A percentile compares a stretch with the other conserved stretches of the same genome.
Conservation (phyloP, 1,140 invertebrate species). For the Arctopsyche grandis region DNA sequence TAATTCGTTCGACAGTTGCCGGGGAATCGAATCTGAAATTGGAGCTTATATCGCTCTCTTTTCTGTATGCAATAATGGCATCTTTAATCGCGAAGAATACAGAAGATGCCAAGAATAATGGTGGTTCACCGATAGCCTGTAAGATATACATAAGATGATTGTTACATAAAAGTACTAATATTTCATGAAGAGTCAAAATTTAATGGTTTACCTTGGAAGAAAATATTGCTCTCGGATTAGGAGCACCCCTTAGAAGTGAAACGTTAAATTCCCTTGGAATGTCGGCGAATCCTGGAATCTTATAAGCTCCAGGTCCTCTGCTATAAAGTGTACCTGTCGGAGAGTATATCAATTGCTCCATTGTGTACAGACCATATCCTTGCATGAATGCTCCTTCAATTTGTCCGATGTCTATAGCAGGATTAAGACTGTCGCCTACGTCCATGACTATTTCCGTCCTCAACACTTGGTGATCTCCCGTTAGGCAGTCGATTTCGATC, state of each 20-base stretch:
- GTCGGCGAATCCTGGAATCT: conserved; percentile 90
- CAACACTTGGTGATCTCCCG: conserved; percentile 87
- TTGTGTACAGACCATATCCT: conserved; percentile 90
- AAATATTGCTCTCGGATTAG: conserved; percentile 90
- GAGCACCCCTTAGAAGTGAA: conserved; percentile 84
- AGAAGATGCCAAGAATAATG: conserved; percentile 87
- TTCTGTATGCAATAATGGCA: conserved; percentile 82
- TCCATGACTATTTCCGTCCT: conserved; percentile 96
- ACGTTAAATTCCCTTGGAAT: conserved; percentile 95
- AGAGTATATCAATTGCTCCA: conserved; percentile 90
- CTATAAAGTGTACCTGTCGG: conserved; percentile 84
- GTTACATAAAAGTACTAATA: neutral
- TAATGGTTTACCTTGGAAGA: conserved; percentile 84
- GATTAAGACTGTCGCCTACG: conserved; percentile 89
- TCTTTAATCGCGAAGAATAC: conserved; percentile 92
- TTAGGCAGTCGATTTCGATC: conserved; percentile 90
- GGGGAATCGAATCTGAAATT: conserved; percentile 85
- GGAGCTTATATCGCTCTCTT: conserved; percentile 70
- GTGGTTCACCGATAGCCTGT: conserved; percentile 95
- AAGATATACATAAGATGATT: neutral
- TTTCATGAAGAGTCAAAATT: neutral
- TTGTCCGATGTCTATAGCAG: conserved; percentile 96
- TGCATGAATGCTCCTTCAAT: conserved; percentile 95
- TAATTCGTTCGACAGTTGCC: conserved; percentile 87
- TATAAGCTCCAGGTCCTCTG: conserved; percentile 91